A percentile compares a stretch with the other conserved stretches of the same genome.
Conservation (phyloP, 1,140 invertebrate species). For the Theocolax elegans region DNA sequence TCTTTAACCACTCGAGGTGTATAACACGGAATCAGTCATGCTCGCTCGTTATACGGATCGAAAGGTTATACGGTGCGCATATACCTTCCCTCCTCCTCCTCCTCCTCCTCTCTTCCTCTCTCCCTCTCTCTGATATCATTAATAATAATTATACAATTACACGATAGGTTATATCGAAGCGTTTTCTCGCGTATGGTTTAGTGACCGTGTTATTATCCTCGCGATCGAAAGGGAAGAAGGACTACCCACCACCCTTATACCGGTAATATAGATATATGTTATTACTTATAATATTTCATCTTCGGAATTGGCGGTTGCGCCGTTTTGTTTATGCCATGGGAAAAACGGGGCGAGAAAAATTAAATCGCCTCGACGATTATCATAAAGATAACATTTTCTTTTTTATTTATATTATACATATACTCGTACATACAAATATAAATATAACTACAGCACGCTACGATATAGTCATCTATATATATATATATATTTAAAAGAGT, state of each 20-base stretch:
- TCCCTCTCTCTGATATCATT: constrained; percentile 62
- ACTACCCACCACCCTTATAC: background rate
- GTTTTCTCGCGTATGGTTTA: constrained; percentile 65
- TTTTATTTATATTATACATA: background rate
- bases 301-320: constrained; percentile 67
- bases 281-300: constrained; percentile 71
- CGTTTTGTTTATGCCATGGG: constrained; percentile 69
- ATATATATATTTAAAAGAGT: background rate
- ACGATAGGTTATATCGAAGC: constrained; percentile 60
- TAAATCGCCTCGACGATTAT: constrained; percentile 22
- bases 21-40: constrained; percentile 42
- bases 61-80: constrained; percentile 5
- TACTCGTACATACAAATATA: background rate
- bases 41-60: constrained; percentile 31
- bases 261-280: constrained; percentile 64
- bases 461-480: background rate
- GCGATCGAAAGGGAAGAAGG: constrained; percentile 35
- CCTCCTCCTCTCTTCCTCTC: too few relatives aligned
- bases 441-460: background rate
- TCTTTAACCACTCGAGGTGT: constrained; percentile 58
- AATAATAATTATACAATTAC: constrained; percentile 71
- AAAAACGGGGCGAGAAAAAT: constrained; percentile 45
- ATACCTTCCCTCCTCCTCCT: background rate
- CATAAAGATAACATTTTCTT: constrained; percentile 22
- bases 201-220: constrained; percentile 67